Base-by-base conservation (phyloP, 2,888 invertebrate species). In the Esperia sulphurella region DNA sequence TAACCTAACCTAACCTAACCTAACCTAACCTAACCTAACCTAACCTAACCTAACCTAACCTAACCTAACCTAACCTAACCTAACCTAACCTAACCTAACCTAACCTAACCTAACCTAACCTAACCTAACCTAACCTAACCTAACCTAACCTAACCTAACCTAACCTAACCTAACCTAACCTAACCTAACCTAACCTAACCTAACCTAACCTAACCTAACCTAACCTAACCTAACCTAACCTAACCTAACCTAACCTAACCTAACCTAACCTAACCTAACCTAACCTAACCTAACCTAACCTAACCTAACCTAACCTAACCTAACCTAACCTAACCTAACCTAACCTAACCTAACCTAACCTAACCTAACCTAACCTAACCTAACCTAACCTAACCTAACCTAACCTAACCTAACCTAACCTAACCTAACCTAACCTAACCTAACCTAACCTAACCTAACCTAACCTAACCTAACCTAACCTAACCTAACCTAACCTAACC, bases 231-330 rank as follows among this genome's bases (percentile, higher is more conserved):
- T 54, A 53, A 58, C 55, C 57, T 59, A 59, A 57, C 59, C 58
- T 51, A 53, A 58, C 55, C 58, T 55, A 55, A 58, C 59, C 54
- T 55, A 59, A 55, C 59, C 54, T 55, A 59, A 55, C 59, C 55
- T 55, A 59, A 54, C 58, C 54, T 55, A 59, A 54, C 58, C 54
- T 54, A 59, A 55, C 59, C 58, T 55, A 55, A 53, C 56, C 56
- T 54, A 54, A 54, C 54, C 53, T 54, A 53, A 53, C 53, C 57
- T 54, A 54, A 54, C 54, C 54, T 53, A 52, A 50, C 53, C 49
- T 49, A 49, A 54, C 51, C 54, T 52, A 54, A 51, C 54, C 50
- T 50, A 52, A 52, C 55, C 55, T 55, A 52, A 52, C 50, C 54
- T 52, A 48, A 54, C 48, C 52, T 50, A 50, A 52, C 48, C 48